phyloP scores from a whole-genome alignment of 1,140 invertebrate genomes.

The Drosophila sturtevanti region DNA sequence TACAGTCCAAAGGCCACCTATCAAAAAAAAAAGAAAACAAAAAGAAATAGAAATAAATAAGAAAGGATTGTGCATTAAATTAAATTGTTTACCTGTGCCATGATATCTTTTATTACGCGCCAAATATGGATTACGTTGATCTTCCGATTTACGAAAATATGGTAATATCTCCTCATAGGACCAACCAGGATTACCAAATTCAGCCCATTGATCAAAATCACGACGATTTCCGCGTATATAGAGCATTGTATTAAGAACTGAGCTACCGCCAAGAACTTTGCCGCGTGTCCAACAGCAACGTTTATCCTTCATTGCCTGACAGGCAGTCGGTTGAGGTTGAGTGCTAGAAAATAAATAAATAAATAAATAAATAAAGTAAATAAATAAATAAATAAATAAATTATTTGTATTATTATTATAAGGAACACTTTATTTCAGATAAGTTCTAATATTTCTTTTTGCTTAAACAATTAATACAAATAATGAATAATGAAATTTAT shows the following conservation, averaged over 20 bases:
- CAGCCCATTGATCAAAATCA: slow-evolving; percentile 96
- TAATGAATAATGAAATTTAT: too few relatives aligned
- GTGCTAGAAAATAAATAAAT: slow-evolving; percentile 84
- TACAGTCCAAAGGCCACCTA: slow-evolving; percentile 91
- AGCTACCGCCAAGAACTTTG: slow-evolving; percentile 93
- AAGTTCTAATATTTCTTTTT: too few relatives aligned
- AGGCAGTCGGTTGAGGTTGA: slow-evolving; percentile 92
- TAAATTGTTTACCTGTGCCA: slow-evolving; percentile 84
- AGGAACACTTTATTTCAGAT: too few relatives aligned
- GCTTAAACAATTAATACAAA: too few relatives aligned
- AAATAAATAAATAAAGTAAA: too few relatives aligned
- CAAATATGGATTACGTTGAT: slow-evolving; percentile 92
- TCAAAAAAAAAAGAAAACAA: too few relatives aligned
- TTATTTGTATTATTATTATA: too few relatives aligned
- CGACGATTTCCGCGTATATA: slow-evolving; percentile 95
- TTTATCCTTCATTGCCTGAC: slow-evolving; percentile 91
- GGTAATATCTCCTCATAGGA: slow-evolving; percentile 92
- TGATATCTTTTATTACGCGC: slow-evolving; percentile 89
- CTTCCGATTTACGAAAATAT: slow-evolving; percentile 94
- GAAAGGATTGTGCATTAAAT: too few relatives aligned
- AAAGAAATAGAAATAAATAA: slow-evolving; percentile 31
- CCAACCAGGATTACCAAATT: slow-evolving; percentile 94
- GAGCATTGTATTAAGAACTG: slow-evolving; percentile 94
- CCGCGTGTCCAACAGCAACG: slow-evolving; percentile 93
- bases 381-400: too few relatives aligned